These are phyloP conservation scores for Coregonus ussuriensis DNA, from an alignment of 2,797 vertebrate genomes.

Conservation along the genomic window DNA sequence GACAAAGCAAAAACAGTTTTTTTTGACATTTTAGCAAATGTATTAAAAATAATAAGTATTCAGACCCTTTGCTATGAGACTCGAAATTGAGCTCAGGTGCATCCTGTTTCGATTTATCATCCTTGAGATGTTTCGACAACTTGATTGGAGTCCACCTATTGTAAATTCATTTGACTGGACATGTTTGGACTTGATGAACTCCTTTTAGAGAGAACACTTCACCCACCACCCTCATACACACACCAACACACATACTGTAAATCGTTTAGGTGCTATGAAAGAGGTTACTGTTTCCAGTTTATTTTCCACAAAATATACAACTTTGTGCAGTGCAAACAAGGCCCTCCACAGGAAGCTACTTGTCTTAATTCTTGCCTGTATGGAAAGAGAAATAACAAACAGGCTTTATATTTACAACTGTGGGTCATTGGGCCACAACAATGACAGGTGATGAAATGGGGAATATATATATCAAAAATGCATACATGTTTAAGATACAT, in stretches of 20 bases:
- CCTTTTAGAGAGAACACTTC: neutral
- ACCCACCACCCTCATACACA: conserved; percentile 33
- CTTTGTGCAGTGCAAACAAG: conserved; percentile 33
- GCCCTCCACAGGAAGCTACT: conserved; percentile 24
- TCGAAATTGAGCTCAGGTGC: too few species aligned
- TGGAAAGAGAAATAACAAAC: neutral
- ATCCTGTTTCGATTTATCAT: too few species aligned
- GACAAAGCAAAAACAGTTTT: too few species aligned
- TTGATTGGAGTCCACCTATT: too few species aligned
- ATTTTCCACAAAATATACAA: conserved; percentile 63
- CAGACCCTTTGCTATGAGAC: too few species aligned
- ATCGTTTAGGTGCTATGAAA: conserved; percentile 55
- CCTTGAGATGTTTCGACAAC: too few species aligned
- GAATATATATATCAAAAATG: too few species aligned
- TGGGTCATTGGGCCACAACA: neutral
- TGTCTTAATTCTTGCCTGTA: conserved; percentile 9
- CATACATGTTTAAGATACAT: neutral
- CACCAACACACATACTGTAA: neutral
- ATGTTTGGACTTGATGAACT: neutral
- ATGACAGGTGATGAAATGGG: too few species aligned
- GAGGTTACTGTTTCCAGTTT: conserved; percentile 67
- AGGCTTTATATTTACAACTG: neutral
- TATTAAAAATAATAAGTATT: too few species aligned
- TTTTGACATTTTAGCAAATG: too few species aligned
- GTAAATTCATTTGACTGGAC: too few species aligned